Evolutionary conservation across 2,113 vertebrate species (phyloP).

Genomic region (Paratilapia polleni): DNA sequence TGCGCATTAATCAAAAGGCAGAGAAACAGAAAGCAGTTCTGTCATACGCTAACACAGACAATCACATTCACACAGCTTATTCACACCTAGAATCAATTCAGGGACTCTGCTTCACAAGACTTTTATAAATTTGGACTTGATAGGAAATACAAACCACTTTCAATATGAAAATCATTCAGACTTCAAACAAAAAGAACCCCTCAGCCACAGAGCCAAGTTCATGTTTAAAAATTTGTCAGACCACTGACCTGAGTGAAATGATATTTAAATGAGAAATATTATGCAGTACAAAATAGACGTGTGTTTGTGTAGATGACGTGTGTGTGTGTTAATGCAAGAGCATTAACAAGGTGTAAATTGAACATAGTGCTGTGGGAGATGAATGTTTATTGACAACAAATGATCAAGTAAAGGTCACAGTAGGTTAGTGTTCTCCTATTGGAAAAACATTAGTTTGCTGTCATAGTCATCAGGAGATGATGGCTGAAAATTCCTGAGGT

Average conservation of each 20-base stretch:
- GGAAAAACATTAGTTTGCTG: constrained; percentile 19
- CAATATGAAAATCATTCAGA: not conserved
- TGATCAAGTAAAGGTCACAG: constrained; percentile 44
- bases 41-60: not conserved
- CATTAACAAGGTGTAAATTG: constrained; percentile 35
- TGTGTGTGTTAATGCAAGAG: not conserved
- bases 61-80: not conserved
- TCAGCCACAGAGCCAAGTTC: not conserved
- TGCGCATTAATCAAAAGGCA: not conserved
- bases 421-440: constrained; percentile 2
- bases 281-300: not conserved
- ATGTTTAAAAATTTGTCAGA: not conserved
- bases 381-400: constrained; percentile 32
- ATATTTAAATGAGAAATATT: not conserved
- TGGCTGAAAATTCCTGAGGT: not conserved
- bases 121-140: not conserved
- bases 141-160: not conserved
- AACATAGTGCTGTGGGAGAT: constrained; percentile 25
- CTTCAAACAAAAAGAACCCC: not conserved
- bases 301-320: not conserved
- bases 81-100: not conserved
- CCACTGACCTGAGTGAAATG: not conserved
- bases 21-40: not conserved
- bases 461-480: constrained; percentile 10
- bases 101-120: not conserved